These are phyloP conservation scores for Epinephelus cyanopodus DNA, from an alignment of 2,113 vertebrate species.

Conservation along the genomic window DNA sequence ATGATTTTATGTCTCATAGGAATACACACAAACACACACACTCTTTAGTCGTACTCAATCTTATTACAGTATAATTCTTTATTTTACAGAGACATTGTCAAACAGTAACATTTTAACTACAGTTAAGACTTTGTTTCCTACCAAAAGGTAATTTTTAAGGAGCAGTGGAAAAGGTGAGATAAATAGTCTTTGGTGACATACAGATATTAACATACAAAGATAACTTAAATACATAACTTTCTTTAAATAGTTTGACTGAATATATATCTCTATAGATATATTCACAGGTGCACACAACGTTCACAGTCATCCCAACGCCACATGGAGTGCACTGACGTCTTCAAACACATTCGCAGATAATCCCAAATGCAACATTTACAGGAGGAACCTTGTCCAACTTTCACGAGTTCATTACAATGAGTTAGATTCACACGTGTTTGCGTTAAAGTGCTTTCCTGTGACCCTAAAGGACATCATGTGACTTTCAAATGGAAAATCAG, in stretches of 20 bases:
- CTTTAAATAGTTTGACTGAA: conserved; percentile 79
- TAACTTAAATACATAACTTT: conserved; percentile 80
- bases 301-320: conserved; percentile 39
- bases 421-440: conserved; percentile 62
- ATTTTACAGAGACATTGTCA: conserved; percentile 79
- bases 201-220: conserved; percentile 77
- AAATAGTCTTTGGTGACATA: conserved; percentile 83
- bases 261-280: conserved; percentile 43
- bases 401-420: conserved; percentile 64
- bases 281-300: conserved; percentile 62
- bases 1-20: not conserved
- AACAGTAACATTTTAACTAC: conserved; percentile 73
- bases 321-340: conserved; percentile 56
- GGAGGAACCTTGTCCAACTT: conserved; percentile 50
- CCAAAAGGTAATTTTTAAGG: conserved; percentile 32
- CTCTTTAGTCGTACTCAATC: conserved; percentile 52
- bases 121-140: conserved; percentile 53
- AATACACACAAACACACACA: conserved; percentile 32
- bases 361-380: conserved; percentile 69
- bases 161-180: conserved; percentile 66
- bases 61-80: conserved; percentile 76
- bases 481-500: conserved; percentile 44
- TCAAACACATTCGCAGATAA: conserved; percentile 66
- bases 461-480: conserved; percentile 54
- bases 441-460: conserved; percentile 83